phyloP scores from a whole-genome alignment of 2,888 invertebrate species.

The Diogma glabrata region DNA sequence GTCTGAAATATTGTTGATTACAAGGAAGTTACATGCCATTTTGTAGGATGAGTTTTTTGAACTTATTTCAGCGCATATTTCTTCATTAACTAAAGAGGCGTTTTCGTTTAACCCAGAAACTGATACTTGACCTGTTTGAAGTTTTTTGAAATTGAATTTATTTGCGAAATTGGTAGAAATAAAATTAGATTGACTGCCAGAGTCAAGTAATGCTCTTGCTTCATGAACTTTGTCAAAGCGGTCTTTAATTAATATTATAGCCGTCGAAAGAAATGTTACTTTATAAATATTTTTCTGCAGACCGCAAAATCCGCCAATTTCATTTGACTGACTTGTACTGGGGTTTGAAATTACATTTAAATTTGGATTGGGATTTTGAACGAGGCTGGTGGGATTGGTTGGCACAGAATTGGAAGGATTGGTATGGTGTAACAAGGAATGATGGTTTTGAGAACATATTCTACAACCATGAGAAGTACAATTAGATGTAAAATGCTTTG shows the following conservation, averaged over 20 bases:
- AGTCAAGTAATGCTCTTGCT: neutral
- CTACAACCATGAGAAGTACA: neutral
- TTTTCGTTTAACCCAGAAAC: neutral
- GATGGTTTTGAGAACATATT: neutral
- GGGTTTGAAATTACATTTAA: neutral
- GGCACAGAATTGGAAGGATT: neutral
- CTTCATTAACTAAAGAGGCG: neutral
- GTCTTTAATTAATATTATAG: neutral
- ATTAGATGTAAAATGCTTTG: too few relatives aligned
- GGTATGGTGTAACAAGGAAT: neutral
- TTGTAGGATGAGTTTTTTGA: neutral
- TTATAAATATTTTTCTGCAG: neutral
- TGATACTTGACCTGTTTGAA: neutral
- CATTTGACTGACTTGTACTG: too few relatives aligned
- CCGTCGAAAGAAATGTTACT: neutral
- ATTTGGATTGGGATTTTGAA: neutral
- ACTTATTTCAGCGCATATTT: neutral
- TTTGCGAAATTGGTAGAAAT: neutral
- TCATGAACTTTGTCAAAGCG: neutral
- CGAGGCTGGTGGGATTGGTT: neutral
- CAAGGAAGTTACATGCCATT: neutral
- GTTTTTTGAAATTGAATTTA: neutral
- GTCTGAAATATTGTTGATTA: neutral
- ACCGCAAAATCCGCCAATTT: too few relatives aligned
- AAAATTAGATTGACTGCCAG: neutral